A percentile compares a stretch with the other conserved stretches of the same genome.
Conservation (phyloP, 1,140 invertebrate species). For the Heliconius congener region DNA sequence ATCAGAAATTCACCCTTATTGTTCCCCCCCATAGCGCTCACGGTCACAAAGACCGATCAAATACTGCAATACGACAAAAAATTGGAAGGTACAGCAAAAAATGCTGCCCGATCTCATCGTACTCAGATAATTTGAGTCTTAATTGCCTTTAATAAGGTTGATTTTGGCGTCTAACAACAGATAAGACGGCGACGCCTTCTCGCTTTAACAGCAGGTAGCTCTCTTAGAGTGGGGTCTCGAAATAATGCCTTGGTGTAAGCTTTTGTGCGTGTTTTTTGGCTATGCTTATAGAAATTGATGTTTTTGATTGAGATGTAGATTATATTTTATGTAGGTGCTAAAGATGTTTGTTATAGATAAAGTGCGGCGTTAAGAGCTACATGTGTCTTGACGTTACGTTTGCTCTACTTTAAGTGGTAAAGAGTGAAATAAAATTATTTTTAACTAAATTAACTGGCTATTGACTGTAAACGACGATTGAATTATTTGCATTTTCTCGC, state of each 20-base stretch:
- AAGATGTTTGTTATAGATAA: no score
- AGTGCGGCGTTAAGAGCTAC: no score
- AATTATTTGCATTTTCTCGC: no score
- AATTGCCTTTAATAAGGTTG: background rate
- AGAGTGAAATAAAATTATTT: no score
- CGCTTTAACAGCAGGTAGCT: constrained; percentile 23
- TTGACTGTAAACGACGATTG: no score
- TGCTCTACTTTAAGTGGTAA: no score
- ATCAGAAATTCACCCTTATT: constrained; percentile 2
- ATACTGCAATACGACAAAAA: constrained; percentile 21
- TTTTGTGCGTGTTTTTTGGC: background rate
- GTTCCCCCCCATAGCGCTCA: background rate
- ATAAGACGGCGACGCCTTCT: constrained; percentile 1
- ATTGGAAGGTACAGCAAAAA: constrained; percentile 12
- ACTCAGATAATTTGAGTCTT: background rate
- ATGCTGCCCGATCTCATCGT: background rate
- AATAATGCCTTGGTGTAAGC: background rate
- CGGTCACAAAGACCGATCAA: constrained; percentile 1
- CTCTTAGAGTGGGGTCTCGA: background rate
- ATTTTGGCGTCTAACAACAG: background rate
- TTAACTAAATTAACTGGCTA: no score
- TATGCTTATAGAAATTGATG: background rate
- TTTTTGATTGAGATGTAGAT: background rate
- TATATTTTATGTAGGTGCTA: background rate
- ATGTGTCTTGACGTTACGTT: no score